Base-by-base conservation (phyloP, 1,140 invertebrate genomes). In the Bombyx mandarina region DNA sequence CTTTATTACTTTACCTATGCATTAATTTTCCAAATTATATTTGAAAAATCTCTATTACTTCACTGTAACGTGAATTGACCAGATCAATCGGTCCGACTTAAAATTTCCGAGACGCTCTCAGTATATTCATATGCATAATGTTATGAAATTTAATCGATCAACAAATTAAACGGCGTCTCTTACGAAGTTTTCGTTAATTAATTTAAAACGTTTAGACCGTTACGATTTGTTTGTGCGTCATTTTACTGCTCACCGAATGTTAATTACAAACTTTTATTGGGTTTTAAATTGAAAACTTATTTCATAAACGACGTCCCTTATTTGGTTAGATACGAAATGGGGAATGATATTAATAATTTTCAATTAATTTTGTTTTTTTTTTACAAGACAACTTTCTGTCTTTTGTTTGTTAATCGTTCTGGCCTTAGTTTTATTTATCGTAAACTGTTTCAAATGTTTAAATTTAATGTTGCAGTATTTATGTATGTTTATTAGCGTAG, bases 151-250 rank as follows among this genome's bases (percentile, higher is more conserved):
- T 47, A 45, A 58, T 58, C 62, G 56, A 64, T 67, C 63, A 66
- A 60, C 53, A 45, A 63, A 66, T 69, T 67, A 69, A 67, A 65
- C 65, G 57, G 56, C 52, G 58, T 58, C 54, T 56, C 49, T 53
- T 52, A 63, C 52, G 35, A 59, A 67, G 52, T 62, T 6, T 12
- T 43, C 47, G 52, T 18, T 70, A 68, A 71, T 73, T 66, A 75
- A 71, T 58, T 56, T 52, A 62, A 57, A 64, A 73, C 69, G 66
- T 60, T 66, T 57, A 61, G 57, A 61, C 67, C 62, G 53, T 75
- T 58, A 35, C 62, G 51, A 59, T 52, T 63, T 63, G 49, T 63
- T 59, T 59, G 51, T 49, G 44, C 10, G 53, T 35, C n/a, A 47
- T 63, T 63, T 61, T 59, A 61, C 58, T 58, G 54, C n/a, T 59